phyloP scores from a whole-genome alignment of 1,140 invertebrate species.

The Aricia agestis region DNA sequence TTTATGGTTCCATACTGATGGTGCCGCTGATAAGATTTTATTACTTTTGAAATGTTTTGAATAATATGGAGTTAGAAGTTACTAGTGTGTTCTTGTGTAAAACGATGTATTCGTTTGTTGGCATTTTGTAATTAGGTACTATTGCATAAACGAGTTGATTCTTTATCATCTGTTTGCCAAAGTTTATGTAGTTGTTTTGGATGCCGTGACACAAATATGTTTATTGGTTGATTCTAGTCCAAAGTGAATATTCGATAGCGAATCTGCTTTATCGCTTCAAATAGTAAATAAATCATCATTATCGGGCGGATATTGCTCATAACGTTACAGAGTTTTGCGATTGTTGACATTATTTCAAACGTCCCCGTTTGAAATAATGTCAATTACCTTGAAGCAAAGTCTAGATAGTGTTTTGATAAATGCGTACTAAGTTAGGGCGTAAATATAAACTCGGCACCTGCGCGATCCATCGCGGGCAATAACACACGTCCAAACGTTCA shows the following conservation, averaged over 20 bases:
- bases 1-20: conserved; percentile 1
- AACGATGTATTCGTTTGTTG: too few species aligned
- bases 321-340: neutral
- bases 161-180: too few species aligned
- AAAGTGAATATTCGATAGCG: neutral
- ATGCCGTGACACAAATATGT: neutral
- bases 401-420: conserved; percentile 6
- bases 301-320: neutral
- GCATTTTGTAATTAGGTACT: too few species aligned
- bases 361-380: too few species aligned
- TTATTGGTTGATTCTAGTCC: neutral
- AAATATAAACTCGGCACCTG: conserved; percentile 17
- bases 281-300: neutral
- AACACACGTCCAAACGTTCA: conserved; percentile 17
- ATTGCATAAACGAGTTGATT: too few species aligned
- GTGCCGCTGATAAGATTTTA: neutral
- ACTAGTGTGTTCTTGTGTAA: too few species aligned
- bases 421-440: neutral
- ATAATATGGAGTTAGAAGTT: too few species aligned
- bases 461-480: conserved; percentile 14
- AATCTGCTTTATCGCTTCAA: neutral
- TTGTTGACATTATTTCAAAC: conserved; percentile 16
- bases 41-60: neutral
- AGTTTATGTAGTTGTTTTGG: neutral
- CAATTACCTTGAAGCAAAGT: conserved; percentile 27